Evolutionary conservation across 1,140 invertebrate species (phyloP).

Genomic region (Tribolium castaneum): DNA sequence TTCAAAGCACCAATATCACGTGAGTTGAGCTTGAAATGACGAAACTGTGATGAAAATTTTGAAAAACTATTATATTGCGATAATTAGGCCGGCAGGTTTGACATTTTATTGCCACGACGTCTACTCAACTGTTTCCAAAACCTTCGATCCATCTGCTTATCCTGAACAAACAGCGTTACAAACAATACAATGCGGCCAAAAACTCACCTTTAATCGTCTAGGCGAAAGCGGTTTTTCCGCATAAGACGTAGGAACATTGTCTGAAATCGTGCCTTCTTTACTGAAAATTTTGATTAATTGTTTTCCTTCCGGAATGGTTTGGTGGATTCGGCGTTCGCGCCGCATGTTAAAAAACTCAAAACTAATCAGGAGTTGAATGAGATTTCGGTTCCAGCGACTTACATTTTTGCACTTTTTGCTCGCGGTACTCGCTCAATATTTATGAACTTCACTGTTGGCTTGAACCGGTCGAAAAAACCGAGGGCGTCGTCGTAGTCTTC

Average conservation of each 20-base stretch:
- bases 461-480: conserved; percentile 69
- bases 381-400: conserved; percentile 34
- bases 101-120: conserved; percentile 62
- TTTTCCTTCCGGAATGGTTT: conserved; percentile 61
- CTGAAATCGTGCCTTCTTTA: conserved; percentile 55
- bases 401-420: conserved; percentile 60
- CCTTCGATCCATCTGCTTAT: conserved; percentile 67
- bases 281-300: conserved; percentile 61
- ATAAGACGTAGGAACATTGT: conserved; percentile 58
- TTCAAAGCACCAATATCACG: conserved; percentile 50
- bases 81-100: conserved; percentile 56
- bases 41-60: conserved; percentile 27
- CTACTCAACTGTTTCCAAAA: conserved; percentile 70
- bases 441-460: conserved; percentile 64
- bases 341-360: conserved; percentile 67
- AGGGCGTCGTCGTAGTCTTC: conserved; percentile 64
- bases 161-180: conserved; percentile 58
- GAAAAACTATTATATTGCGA: not conserved
- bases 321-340: conserved; percentile 63
- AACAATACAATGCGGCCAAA: not conserved
- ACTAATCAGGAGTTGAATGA: conserved; percentile 53
- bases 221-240: conserved; percentile 63
- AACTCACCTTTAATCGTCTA: conserved; percentile 65
- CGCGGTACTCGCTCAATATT: conserved; percentile 61
- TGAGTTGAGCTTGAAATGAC: conserved; percentile 50